These are phyloP conservation scores for Achatina immaculata DNA, from an alignment of 1,140 invertebrate genomes.

Conservation along the genomic window DNA sequence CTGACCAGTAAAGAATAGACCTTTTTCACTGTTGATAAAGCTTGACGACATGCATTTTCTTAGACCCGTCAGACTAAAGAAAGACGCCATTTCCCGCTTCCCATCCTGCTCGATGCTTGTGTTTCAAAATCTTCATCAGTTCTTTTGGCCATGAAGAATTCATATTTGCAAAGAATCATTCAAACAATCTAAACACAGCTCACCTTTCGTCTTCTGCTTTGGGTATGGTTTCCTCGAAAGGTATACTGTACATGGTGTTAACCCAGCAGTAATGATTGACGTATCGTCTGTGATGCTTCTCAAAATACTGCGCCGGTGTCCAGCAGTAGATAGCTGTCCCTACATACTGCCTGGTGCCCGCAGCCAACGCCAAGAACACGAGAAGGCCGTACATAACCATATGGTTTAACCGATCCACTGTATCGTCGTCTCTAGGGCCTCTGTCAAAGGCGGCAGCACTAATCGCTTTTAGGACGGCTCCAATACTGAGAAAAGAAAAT, in stretches of 20 bases:
- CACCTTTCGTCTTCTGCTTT: slow-evolving; percentile 6
- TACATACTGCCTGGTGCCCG: slow-evolving; percentile 30
- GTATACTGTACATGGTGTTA: slow-evolving; percentile 20
- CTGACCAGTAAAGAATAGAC: no score
- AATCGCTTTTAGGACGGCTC: not conserved
- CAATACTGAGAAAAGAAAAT: not conserved
- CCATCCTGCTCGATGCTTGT: no score
- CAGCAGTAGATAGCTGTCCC: slow-evolving; percentile 29
- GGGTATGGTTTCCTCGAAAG: slow-evolving; percentile 15
- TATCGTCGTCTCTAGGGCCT: slow-evolving; percentile 19
- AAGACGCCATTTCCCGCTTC: no score
- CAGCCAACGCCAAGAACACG: not conserved
- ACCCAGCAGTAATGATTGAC: slow-evolving; percentile 37
- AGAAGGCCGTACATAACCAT: slow-evolving; percentile 25
- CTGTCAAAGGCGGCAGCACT: not conserved
- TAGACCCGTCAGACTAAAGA: no score
- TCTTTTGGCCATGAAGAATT: no score
- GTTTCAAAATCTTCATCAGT: no score
- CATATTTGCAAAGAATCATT: no score
- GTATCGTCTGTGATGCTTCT: slow-evolving; percentile 26
- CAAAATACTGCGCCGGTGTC: slow-evolving; percentile 15
- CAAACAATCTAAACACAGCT: not conserved
- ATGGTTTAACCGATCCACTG: slow-evolving; percentile 27
- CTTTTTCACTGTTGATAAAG: no score
- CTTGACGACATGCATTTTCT: no score